Conservation (phyloP, 2,888 invertebrate species). For the Oligia latruncula region DNA sequence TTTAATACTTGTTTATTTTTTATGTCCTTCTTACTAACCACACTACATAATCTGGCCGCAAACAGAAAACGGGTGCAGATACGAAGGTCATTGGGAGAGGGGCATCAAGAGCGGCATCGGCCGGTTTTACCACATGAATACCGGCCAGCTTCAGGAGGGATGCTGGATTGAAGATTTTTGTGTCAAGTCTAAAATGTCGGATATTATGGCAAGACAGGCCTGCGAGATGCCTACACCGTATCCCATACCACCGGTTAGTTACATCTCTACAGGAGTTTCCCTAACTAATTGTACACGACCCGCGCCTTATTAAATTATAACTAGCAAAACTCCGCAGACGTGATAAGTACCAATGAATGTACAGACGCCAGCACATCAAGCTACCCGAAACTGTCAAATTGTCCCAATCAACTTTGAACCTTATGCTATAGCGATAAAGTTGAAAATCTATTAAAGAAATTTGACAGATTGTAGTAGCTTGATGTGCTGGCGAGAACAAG, state of each 20-base stretch:
- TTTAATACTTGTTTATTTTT: constrained; percentile 37
- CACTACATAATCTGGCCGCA: constrained; percentile 15
- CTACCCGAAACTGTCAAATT: too few species aligned
- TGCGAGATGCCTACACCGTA: constrained; percentile 88
- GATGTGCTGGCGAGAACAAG: neutral
- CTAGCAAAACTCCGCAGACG: too few species aligned
- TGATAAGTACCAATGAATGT: neutral
- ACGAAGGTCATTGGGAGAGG: constrained; percentile 91
- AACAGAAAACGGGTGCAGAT: constrained; percentile 90
- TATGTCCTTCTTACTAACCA: constrained; percentile 28
- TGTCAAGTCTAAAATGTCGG: constrained; percentile 89
- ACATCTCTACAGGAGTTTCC: neutral
- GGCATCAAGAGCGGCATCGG: constrained; percentile 91
- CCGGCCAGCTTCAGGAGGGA: constrained; percentile 92
- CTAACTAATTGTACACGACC: neutral
- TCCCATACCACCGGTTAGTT: constrained; percentile 87
- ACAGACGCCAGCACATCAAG: too few species aligned
- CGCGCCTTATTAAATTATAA: neutral
- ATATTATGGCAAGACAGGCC: constrained; percentile 91
- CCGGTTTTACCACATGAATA: constrained; percentile 91
- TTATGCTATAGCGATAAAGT: too few species aligned
- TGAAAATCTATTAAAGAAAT: too few species aligned
- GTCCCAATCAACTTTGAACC: too few species aligned
- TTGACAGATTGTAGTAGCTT: too few species aligned
- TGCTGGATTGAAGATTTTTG: constrained; percentile 90